phyloP scores from a whole-genome alignment of 2,113 vertebrate species.

The Megalops atlanticus region DNA sequence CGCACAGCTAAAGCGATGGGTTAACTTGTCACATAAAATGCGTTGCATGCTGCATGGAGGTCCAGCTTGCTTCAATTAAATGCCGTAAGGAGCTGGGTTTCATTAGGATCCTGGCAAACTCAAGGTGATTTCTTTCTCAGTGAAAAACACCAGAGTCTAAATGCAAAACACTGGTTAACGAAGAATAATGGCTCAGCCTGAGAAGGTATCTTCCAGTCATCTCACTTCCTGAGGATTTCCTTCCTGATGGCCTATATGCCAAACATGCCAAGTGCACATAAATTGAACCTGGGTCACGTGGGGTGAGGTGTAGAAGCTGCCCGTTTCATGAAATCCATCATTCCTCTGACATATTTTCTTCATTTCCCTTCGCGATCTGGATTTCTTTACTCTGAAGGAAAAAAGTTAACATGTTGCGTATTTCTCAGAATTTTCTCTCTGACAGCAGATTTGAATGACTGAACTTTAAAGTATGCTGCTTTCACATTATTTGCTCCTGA shows the following conservation, averaged over 20 bases:
- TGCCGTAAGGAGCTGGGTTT: slow-evolving; percentile 70
- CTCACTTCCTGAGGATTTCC: slow-evolving; percentile 62
- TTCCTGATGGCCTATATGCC: slow-evolving; percentile 62
- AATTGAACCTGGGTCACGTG: slow-evolving; percentile 45
- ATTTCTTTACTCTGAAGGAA: not conserved
- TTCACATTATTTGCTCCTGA: not conserved
- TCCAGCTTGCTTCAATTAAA: slow-evolving; percentile 81
- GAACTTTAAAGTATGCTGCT: not conserved
- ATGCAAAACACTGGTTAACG: slow-evolving; percentile 73
- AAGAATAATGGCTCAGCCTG: slow-evolving; percentile 69
- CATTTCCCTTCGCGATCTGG: slow-evolving; percentile 1
- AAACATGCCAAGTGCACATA: slow-evolving; percentile 54
- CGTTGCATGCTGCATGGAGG: slow-evolving; percentile 73
- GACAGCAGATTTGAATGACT: not conserved
- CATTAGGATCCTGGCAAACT: slow-evolving; percentile 73
- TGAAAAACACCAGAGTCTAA: slow-evolving; percentile 74
- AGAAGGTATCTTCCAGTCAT: slow-evolving; percentile 65
- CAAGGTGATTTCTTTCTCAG: slow-evolving; percentile 79
- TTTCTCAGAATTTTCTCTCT: too few relatives aligned
- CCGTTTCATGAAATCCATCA: slow-evolving; percentile 57
- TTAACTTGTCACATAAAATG: slow-evolving; percentile 76
- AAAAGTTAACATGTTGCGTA: not conserved
- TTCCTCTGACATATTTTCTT: slow-evolving; percentile 30
- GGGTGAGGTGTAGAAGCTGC: slow-evolving; percentile 53
- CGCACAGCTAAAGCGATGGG: slow-evolving; percentile 70